Evolutionary conservation across 2,888 invertebrate species (phyloP), one percentile per base, ranked within the genome.

Genomic region (Germaria angustata): DNA sequence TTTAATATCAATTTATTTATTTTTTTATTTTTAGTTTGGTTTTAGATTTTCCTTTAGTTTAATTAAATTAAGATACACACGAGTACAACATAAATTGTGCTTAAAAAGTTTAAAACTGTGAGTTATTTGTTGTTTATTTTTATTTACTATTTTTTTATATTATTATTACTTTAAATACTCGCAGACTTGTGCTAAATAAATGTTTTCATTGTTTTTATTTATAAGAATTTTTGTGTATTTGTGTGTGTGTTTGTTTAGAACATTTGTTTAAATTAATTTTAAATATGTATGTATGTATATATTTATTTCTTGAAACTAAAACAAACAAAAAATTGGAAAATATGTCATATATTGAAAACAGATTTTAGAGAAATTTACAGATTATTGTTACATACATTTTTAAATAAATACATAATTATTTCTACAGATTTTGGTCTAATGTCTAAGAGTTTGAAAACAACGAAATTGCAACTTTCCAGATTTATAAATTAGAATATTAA

Each of bases 31-130:
- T 59, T 15, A 65, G 41, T 65, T 28, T 9, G 28, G 13, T 59
- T 63, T 66, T 24, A 36, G 59, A 9, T 53, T 55, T 65, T 57
- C 5, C 15, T 15, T 51, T 24, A 2, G 6, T 51, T 49, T 41
- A 32, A 13, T 53, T 77, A 32, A 20, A 44, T 28, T 66, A 28
- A 24, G 24, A 55, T 17, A 57, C 22, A 34, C 1, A 41, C n/a
- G n/a, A n/a, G 55, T 46, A 66, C 46, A 76, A 73, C 49, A 51
- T 80, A 44, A 66, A 82, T 79, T 82, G 82, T 79, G 82, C 79
- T 79, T 79, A 79, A 79, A 73, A 71, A 46, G 41, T 79, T 71
- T 79, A 76, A 82, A 79, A 75, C 65, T 79, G 75, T 71, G 73
- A 53, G 65, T 75, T 55, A 22, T 75, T 53, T 39, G 20, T 57